Percentiles rank a stretch among this genome's conserved stretches.
These are phyloP conservation scores for Saccostrea echinata DNA, from an alignment of 1,140 invertebrate species.

Conservation along the genomic window DNA sequence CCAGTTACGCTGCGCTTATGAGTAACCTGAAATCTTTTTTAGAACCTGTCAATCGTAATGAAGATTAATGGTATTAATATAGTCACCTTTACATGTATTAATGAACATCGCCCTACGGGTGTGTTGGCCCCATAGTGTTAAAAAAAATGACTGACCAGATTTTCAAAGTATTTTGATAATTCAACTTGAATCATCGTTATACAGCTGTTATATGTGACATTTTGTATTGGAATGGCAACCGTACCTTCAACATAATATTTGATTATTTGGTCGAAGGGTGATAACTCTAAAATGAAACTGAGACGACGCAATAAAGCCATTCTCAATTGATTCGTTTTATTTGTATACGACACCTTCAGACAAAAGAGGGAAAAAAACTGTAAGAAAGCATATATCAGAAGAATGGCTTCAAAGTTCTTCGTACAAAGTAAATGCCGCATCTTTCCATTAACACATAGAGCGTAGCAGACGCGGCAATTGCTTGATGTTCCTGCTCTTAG, in stretches of 20 bases:
- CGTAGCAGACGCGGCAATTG: not conserved
- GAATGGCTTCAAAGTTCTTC: conserved; percentile 10
- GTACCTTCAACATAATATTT: not conserved
- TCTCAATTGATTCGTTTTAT: not conserved
- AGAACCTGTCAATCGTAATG: conserved; percentile 24
- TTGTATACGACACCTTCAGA: conserved; percentile 1
- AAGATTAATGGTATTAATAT: conserved; percentile 23
- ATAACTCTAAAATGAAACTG: conserved; percentile 10
- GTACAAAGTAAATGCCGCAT: not conserved
- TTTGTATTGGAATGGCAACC: not conserved
- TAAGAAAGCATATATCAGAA: not conserved
- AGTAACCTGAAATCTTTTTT: conserved; percentile 37
- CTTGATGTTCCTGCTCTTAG: conserved; percentile 9
- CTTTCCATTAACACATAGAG: conserved; percentile 2
- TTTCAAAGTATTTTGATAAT: not conserved
- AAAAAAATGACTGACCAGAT: not conserved
- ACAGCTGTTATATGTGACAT: not conserved
- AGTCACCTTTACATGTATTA: conserved; percentile 20
- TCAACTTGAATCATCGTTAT: not conserved
- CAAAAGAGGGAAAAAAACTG: conserved; percentile 5
- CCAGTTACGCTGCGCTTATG: conserved; percentile 10
- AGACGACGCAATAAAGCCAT: not conserved
- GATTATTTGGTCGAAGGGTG: not conserved
- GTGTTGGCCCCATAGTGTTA: not conserved
- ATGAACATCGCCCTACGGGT: conserved; percentile 10